Base-by-base conservation (phyloP, 2,797 vertebrate species). In the Galaxias olidus region DNA sequence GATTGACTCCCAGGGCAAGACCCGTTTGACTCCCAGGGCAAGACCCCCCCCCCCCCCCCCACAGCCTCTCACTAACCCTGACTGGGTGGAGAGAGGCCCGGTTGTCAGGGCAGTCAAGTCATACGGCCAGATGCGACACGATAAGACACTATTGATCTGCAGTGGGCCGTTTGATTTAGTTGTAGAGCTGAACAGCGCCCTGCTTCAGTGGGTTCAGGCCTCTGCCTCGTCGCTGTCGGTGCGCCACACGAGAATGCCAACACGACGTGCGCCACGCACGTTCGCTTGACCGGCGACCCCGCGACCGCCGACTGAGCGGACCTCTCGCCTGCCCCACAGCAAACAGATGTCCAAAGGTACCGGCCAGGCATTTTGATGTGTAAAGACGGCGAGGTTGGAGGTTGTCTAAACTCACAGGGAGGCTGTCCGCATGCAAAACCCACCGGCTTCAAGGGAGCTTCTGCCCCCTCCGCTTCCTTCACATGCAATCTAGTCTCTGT, bases 71-170 rank as follows among this genome's bases (percentile, higher is more conserved):
- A n/a, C n/a, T n/a, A n/a, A n/a, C 52, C 55, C 47, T 53, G 57
- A 55, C 14, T 30, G 42, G 58, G 43, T 15, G 57, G 41, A 59
- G 77, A 63, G 70, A 72, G 53, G 66, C 73, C 43, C 20, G 47
- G 61, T 48, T 40, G 64, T 67, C 48, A 73, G 73, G 67, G 66
- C 63, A 58, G 70, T 73, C 61, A 53, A 49, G 42, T 69, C 46
- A 13, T 57, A 72, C 71, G n/a, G n/a, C n/a, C n/a, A n/a, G n/a
- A n/a, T n/a, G n/a, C n/a, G 80, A 76, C 77, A 78, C 53, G 65
- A 80, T 81, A 72, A 77, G 69, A 80, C 80, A 44, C 17, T 75
- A 76, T 74, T 71, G 77, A 85, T 86, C 79, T 79, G 68, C 49
- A 1, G 2, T 30, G 30, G 30, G 4, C 53, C 49, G 57, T 62